These are phyloP conservation scores for Liolophura sinensis DNA, from an alignment of 1,140 invertebrate species.

Conservation along the genomic window DNA sequence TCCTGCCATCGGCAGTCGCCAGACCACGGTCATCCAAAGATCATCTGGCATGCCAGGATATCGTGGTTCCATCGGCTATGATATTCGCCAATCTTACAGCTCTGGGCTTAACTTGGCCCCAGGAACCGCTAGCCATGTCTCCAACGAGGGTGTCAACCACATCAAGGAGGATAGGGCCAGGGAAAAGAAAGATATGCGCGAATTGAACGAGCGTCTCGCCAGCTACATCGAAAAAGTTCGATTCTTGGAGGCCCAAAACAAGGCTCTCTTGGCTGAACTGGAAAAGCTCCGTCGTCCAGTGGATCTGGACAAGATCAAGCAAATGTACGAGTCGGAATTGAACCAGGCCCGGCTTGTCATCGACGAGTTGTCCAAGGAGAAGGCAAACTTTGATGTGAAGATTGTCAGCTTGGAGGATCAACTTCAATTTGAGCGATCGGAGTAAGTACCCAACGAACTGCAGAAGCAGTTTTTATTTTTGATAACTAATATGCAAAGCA, in stretches of 20 bases:
- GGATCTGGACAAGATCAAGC: constrained; percentile 20
- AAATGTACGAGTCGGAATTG: constrained; percentile 39
- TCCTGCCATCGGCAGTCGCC: too few species aligned
- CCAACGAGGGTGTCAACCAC: constrained; percentile 8
- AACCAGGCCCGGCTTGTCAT: constrained; percentile 33
- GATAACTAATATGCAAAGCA: too few species aligned
- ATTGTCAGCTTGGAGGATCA: constrained; percentile 35
- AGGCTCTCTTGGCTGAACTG: constrained; percentile 14
- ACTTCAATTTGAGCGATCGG: not conserved
- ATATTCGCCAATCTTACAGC: too few species aligned
- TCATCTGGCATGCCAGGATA: too few species aligned
- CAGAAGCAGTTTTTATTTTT: too few species aligned
- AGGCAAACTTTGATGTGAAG: constrained; percentile 27
- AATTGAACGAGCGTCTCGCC: constrained; percentile 11
- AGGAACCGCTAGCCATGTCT: constrained; percentile 31
- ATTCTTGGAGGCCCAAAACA: constrained; percentile 9
- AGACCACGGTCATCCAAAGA: too few species aligned
- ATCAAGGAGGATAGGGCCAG: constrained; percentile 6
- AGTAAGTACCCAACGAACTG: too few species aligned
- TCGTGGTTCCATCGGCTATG: too few species aligned
- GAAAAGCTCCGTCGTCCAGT: constrained; percentile 18
- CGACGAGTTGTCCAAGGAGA: constrained; percentile 32
- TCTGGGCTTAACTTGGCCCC: constrained; percentile 3
- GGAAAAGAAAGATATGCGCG: constrained; percentile 13
- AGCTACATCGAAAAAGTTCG: constrained; percentile 11